Evolutionary conservation across 1,140 invertebrate species (phyloP), one percentile per base, ranked within the genome.

Genomic region (Macrocentrus cingulum): DNA sequence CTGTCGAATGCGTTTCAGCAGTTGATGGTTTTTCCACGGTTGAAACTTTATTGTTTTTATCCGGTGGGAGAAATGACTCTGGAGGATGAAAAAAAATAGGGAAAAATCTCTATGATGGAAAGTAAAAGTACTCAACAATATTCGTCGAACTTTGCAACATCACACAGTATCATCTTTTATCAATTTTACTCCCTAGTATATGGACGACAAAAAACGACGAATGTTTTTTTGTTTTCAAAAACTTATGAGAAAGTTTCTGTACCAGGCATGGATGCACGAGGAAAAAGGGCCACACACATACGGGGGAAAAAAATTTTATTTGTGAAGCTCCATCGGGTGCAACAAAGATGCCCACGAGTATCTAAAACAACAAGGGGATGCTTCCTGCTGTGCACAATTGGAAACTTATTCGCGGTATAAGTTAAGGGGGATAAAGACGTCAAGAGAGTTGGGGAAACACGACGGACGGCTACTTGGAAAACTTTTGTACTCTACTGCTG

Each of bases 381-480:
- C n/a, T n/a, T n/a, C 45, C 32, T 18, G 29, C 39, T 23, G 13
- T 25, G 11, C 23, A 44, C 23, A 44, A 54, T 37, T 52, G 5
- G 16, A 54, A 54, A 42, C 39, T 54, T 44, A 18, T 0, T 2
- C 41, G 13, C 36, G 36, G 41, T 11, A 29, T 13, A 16, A 20
- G 39, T 20, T n/a, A 16, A 25, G 18, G 25, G n/a, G 44, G 16
- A 9, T 18, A 36, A 34, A n/a, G 41, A 50, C 11, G 45, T 25
- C 3, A 5, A 25, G 8, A n/a, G 36, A 16, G 36, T 15, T 15
- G 49, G 52, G 41, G 37, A 32, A 46, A 32, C 37, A 44, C 16
- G 25, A 59, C 25, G 44, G 19, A 36, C 53, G 44, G 52, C 29
- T 45, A 50, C 59, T 55, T 49, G 49, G 44, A 29, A 52, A 39